Percentiles rank a stretch among this genome's conserved stretches.
Conservation (phyloP, 2,888 invertebrate genomes). For the Rotaria magnacalcarata region DNA sequence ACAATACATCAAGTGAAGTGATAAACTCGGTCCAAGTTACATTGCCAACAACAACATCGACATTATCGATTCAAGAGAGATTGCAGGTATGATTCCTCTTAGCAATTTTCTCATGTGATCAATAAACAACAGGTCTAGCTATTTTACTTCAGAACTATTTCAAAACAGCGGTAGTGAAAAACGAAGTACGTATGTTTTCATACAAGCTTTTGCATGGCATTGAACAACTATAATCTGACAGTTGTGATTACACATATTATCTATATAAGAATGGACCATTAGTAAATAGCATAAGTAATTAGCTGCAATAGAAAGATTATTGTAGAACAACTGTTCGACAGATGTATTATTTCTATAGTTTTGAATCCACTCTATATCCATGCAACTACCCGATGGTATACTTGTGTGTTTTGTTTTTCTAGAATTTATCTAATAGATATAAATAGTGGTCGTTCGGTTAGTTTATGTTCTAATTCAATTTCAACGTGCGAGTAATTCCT, state of each 20-base stretch:
- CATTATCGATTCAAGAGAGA: background rate
- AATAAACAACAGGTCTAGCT: background rate
- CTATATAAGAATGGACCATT: background rate
- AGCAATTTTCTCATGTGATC: too few relatives aligned
- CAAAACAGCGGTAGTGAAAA: background rate
- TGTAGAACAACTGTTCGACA: background rate
- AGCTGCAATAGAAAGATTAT: background rate
- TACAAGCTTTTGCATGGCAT: background rate
- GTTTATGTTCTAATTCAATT: background rate
- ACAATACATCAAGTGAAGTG: background rate
- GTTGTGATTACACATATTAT: too few relatives aligned
- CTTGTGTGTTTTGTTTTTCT: background rate
- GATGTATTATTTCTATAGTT: background rate
- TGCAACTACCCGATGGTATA: too few relatives aligned
- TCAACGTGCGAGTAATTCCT: background rate
- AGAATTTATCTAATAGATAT: too few relatives aligned
- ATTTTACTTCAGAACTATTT: background rate
- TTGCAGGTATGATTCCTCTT: background rate
- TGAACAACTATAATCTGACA: too few relatives aligned
- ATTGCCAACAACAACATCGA: background rate
- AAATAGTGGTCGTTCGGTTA: background rate
- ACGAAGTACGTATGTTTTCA: background rate
- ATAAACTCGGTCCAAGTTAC: background rate
- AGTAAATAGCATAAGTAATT: background rate
- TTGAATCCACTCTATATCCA: too few relatives aligned